Evolutionary conservation across 2,888 invertebrate genomes (phyloP).

Genomic region (Cataglyphis livida): DNA sequence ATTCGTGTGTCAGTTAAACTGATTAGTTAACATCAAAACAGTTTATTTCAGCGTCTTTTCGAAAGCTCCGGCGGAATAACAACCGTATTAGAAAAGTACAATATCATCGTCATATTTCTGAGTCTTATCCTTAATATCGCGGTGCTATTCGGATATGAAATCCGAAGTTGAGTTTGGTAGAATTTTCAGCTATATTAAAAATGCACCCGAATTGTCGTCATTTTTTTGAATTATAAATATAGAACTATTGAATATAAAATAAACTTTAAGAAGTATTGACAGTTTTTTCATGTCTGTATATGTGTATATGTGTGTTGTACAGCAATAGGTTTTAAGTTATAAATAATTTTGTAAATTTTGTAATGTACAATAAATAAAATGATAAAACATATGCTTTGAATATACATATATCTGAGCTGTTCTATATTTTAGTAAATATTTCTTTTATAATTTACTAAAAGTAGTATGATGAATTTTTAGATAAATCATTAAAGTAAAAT

Average conservation of each 20-base stretch:
- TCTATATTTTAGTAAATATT: neutral
- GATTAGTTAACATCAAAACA: slow-evolving; percentile 37
- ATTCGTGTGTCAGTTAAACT: slow-evolving; percentile 38
- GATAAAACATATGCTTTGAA: neutral
- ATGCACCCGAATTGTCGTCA: neutral
- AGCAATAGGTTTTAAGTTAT: neutral
- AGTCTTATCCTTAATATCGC: neutral
- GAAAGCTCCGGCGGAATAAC: neutral
- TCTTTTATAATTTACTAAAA: neutral
- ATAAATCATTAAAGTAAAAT: neutral
- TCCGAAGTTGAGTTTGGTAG: slow-evolving; percentile 11
- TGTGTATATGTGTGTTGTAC: neutral
- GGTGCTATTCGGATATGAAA: neutral
- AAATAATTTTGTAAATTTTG: slow-evolving; percentile 18
- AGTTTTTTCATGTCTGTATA: neutral
- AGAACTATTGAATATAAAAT: neutral
- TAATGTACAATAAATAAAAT: neutral
- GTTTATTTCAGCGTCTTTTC: neutral
- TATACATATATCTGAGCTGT: neutral
- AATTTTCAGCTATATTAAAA: slow-evolving; percentile 23
- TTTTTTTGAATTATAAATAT: slow-evolving; percentile 22
- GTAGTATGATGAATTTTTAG: neutral
- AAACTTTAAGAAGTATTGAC: neutral
- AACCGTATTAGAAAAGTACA: neutral
- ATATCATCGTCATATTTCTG: neutral